phyloP scores from a whole-genome alignment of 2,113 vertebrate species.

The Cyanoliseus patagonus region DNA sequence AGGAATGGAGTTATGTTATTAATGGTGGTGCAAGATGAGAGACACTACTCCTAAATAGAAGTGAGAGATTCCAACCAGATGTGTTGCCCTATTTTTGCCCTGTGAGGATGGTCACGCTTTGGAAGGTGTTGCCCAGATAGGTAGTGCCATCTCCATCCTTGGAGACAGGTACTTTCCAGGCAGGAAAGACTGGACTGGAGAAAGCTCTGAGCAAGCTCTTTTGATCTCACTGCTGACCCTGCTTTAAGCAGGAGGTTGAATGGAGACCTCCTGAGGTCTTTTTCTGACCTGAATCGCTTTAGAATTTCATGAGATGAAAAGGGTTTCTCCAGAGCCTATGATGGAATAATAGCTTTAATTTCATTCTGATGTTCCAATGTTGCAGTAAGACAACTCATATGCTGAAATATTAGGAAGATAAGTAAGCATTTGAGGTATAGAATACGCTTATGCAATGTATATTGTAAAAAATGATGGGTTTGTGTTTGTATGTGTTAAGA shows the following conservation, averaged over 20 bases:
- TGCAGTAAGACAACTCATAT: background rate
- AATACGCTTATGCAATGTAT: background rate
- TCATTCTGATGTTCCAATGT: background rate
- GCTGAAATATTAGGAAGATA: background rate
- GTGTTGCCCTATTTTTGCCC: background rate
- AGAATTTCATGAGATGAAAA: background rate
- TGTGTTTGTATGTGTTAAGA: slow-evolving; percentile 76
- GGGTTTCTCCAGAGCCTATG: background rate
- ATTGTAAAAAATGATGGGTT: background rate
- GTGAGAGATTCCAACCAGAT: background rate
- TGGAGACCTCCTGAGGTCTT: background rate
- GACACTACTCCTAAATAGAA: background rate
- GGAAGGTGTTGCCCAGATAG: background rate
- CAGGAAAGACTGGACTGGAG: background rate
- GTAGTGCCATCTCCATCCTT: background rate
- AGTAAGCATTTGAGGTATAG: background rate
- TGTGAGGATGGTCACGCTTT: rapidly evolving
- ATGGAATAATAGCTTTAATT: background rate
- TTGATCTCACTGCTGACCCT: background rate
- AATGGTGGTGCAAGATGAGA: background rate
- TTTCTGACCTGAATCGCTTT: background rate
- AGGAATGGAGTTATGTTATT: background rate
- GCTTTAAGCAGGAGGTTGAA: background rate
- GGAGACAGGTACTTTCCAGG: background rate
- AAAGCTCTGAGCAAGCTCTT: background rate